Evolutionary conservation across 2,113 vertebrate genomes (phyloP).

Genomic region (Amia ocellicauda): DNA sequence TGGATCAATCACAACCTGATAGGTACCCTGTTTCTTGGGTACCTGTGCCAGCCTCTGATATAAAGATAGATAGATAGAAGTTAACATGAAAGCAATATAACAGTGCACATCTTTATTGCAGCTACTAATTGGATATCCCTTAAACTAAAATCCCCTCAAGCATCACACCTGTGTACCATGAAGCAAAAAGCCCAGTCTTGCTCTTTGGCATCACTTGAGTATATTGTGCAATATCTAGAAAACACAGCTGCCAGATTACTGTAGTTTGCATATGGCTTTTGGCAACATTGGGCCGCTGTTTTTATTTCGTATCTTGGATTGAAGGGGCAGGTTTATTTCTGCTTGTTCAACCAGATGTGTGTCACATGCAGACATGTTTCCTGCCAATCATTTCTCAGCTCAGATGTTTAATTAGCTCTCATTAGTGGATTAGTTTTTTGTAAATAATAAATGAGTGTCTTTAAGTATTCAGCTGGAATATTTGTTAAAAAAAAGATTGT

Average conservation of each 20-base stretch:
- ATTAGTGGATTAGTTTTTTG: constrained; percentile 46
- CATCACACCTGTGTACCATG: constrained; percentile 44
- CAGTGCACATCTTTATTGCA: too few species aligned
- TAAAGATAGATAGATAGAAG: too few species aligned
- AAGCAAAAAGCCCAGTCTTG: constrained; percentile 36
- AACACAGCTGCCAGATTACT: constrained; percentile 45
- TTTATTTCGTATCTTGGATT: neutral
- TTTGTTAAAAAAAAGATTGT: constrained; percentile 15
- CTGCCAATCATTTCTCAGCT: constrained; percentile 48
- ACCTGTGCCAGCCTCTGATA: too few species aligned
- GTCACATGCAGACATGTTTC: constrained; percentile 28
- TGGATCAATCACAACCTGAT: too few species aligned
- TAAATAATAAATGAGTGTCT: constrained; percentile 59
- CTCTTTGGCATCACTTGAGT: constrained; percentile 17
- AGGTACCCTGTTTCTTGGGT: too few species aligned
- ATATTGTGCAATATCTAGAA: constrained; percentile 33
- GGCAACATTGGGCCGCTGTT: constrained; percentile 17
- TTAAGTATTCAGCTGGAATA: too few species aligned
- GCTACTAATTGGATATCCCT: constrained; percentile 47
- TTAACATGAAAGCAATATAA: too few species aligned
- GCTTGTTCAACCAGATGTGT: constrained; percentile 33
- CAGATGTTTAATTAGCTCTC: constrained; percentile 45
- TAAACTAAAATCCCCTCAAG: constrained; percentile 39
- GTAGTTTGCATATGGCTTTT: constrained; percentile 35
- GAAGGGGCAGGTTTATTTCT: constrained; percentile 14